Evolutionary conservation across 2,797 vertebrate species (phyloP).

Genomic region (Pelodytes ibericus): DNA sequence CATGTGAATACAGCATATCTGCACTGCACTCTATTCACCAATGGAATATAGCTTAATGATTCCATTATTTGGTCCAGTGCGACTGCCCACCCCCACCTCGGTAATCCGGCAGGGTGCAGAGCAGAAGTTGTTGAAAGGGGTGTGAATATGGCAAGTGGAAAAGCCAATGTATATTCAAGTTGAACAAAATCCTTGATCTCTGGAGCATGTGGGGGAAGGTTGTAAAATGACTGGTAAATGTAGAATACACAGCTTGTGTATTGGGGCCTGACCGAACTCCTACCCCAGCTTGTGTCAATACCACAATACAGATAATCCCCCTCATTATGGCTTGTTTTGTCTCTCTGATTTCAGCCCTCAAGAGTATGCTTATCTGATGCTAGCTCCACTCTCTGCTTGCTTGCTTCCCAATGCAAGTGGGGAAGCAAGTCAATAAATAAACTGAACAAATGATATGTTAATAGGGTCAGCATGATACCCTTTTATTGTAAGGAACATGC

Average conservation of each 20-base stretch:
- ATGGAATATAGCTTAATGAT: background rate
- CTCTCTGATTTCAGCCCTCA: constrained; percentile 2
- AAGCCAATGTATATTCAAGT: constrained; percentile 28
- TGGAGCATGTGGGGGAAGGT: constrained; percentile 29
- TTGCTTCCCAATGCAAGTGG: background rate
- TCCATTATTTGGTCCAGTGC: constrained; percentile 6
- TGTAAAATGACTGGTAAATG: background rate
- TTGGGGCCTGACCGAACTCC: constrained; percentile 27
- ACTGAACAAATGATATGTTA: constrained; percentile 16
- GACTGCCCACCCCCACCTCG: constrained; percentile 13
- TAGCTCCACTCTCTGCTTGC: background rate
- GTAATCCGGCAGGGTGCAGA: constrained; percentile 6
- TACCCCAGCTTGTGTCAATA: constrained; percentile 47
- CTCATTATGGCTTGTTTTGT: constrained; percentile 44
- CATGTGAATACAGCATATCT: too few relatives aligned
- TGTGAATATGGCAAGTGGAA: constrained; percentile 28
- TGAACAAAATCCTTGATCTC: constrained; percentile 29
- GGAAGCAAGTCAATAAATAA: constrained; percentile 33
- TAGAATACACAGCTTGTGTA: constrained; percentile 7
- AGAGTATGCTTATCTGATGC: constrained; percentile 24
- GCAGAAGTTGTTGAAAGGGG: constrained; percentile 20
- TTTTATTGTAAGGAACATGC: constrained; percentile 12
- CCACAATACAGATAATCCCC: constrained; percentile 44
- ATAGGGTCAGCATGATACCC: constrained; percentile 14
- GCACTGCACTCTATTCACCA: too few relatives aligned